phyloP scores from a whole-genome alignment of 2,113 vertebrate genomes.

The Megaceryle maxima region DNA sequence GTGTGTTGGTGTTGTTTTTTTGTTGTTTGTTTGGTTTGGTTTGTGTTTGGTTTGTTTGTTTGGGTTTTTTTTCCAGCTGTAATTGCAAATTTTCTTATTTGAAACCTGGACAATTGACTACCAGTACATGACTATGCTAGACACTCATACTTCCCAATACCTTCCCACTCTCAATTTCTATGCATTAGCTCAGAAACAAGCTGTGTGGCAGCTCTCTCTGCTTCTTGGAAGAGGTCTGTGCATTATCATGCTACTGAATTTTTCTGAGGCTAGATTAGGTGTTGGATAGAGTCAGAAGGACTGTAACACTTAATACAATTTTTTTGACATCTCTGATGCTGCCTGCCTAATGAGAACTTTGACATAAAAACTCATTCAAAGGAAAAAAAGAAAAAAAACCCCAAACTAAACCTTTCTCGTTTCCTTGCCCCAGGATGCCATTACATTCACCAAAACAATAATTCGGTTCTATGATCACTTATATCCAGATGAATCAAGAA shows the following conservation, averaged over 20 bases:
- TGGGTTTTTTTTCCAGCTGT: not conserved
- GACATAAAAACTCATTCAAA: not conserved
- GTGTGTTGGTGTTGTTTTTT: not conserved
- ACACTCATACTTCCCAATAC: not conserved
- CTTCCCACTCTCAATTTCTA: not conserved
- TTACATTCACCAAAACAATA: not conserved
- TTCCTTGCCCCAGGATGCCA: not conserved
- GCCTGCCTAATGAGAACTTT: not conserved
- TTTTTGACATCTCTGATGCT: not conserved
- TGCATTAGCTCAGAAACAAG: not conserved
- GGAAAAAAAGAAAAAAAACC: fast-evolving
- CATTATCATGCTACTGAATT: not conserved
- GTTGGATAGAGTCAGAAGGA: not conserved
- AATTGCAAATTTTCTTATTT: not conserved
- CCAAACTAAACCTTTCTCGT: not conserved
- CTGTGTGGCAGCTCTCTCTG: not conserved
- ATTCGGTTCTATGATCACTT: not conserved
- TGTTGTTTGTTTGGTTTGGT: no score
- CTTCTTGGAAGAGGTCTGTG: not conserved
- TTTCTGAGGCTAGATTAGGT: not conserved
- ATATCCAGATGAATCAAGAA: not conserved
- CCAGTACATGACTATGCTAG: not conserved
- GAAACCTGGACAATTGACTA: not conserved
- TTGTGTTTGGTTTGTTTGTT: no score
- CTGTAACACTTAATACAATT: not conserved